Percentiles rank a stretch among this genome's conserved stretches.
Evolutionary conservation across 2,113 vertebrate species (phyloP).

Genomic region (Dinomys branickii): DNA sequence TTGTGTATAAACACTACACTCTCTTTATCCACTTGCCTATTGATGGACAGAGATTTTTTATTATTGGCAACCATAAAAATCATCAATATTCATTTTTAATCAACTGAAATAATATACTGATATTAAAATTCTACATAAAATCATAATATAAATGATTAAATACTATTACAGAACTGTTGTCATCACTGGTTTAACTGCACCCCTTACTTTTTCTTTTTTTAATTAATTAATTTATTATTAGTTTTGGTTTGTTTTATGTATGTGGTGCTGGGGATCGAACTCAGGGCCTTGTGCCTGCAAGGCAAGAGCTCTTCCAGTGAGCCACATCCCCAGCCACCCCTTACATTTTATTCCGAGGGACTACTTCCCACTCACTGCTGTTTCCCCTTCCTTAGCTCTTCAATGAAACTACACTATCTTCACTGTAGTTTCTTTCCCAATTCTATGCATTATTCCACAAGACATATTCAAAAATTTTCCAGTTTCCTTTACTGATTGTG

Average conservation of each 20-base stretch:
- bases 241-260: no score
- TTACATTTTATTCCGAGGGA: neutral
- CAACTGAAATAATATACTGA: neutral
- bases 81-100: slow-evolving; percentile 12
- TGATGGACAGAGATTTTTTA: neutral
- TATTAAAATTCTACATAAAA: neutral
- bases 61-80: slow-evolving; percentile 49
- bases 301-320: no score
- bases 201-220: slow-evolving; percentile 15
- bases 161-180: neutral
- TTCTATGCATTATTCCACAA: slow-evolving; percentile 6
- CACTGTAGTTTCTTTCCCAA: neutral
- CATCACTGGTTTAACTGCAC: neutral
- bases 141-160: neutral
- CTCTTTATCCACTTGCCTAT: neutral
- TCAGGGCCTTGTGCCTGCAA: no score
- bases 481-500: neutral
- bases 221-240: no score
- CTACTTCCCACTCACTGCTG: neutral
- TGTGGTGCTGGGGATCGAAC: no score
- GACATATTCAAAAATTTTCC: neutral
- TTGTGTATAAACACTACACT: neutral
- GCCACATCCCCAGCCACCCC: no score
- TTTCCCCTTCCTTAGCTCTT: slow-evolving; percentile 35
- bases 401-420: neutral